These are phyloP conservation scores for Sceloporus undulatus DNA, from an alignment of 2,113 vertebrate genomes.

Conservation along the genomic window DNA sequence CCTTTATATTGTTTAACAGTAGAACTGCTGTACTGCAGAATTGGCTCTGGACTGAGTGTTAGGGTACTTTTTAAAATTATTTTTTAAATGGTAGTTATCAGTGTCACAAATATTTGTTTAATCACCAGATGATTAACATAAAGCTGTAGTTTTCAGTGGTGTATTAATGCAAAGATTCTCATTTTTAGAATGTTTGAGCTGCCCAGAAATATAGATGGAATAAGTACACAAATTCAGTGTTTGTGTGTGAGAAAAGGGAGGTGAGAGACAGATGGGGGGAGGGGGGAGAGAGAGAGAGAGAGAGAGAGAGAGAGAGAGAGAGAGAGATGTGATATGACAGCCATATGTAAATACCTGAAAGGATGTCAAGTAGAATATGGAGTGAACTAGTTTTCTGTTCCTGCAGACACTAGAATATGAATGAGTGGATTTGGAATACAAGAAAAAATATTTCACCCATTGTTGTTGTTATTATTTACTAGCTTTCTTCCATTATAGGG, in stretches of 20 bases:
- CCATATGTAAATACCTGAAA: too few relatives aligned
- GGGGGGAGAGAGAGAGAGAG: too few relatives aligned
- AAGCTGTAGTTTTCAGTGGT: not conserved
- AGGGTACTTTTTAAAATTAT: not conserved
- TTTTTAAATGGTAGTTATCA: not conserved
- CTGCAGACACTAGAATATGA: too few relatives aligned
- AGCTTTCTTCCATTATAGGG: too few relatives aligned
- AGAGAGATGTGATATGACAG: too few relatives aligned
- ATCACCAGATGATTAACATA: not conserved
- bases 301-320: too few relatives aligned
- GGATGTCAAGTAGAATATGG: too few relatives aligned
- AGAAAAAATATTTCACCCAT: too few relatives aligned
- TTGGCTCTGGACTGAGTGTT: not conserved
- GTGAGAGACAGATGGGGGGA: too few relatives aligned
- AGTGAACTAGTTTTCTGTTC: too few relatives aligned
- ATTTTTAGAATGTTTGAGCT: not conserved
- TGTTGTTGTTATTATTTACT: too few relatives aligned
- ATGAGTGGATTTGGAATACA: too few relatives aligned
- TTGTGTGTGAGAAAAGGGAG: not conserved
- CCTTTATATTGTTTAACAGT: not conserved
- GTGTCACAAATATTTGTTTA: not conserved
- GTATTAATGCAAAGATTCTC: not conserved
- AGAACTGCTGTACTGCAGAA: not conserved
- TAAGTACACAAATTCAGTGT: not conserved
- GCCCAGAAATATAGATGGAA: not conserved